A percentile compares a stretch with the other conserved stretches of the same genome.
phyloP scores from a whole-genome alignment of 2,797 vertebrate genomes.

The Gobio occitaniae region DNA sequence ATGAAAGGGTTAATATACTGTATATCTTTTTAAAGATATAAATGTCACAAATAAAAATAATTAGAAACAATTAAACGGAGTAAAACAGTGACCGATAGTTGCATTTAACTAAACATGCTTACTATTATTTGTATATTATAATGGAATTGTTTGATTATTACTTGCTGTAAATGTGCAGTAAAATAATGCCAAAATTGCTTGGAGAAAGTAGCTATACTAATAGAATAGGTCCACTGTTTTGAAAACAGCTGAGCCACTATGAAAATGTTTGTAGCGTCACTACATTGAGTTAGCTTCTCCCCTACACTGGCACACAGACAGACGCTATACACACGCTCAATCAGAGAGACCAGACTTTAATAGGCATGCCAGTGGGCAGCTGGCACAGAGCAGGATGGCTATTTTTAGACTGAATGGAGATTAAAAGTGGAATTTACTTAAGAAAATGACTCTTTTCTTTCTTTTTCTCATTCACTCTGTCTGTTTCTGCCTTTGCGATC shows the following conservation, averaged over 20 bases:
- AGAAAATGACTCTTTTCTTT: constrained; percentile 57
- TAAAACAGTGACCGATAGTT: no score
- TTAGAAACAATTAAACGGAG: background rate
- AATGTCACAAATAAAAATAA: background rate
- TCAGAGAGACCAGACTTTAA: constrained; percentile 77
- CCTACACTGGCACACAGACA: constrained; percentile 27
- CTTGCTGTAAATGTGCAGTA: background rate
- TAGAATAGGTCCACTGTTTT: background rate
- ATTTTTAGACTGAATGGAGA: constrained; percentile 78
- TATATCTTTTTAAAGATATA: constrained; percentile 1
- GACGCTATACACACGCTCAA: constrained; percentile 37
- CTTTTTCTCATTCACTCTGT: constrained; percentile 18
- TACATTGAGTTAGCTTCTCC: constrained; percentile 7
- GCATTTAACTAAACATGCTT: no score
- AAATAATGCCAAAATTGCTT: background rate
- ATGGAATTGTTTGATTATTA: background rate
- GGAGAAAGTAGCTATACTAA: background rate
- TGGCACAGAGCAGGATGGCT: constrained; percentile 65
- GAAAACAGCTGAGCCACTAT: background rate
- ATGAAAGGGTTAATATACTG: background rate
- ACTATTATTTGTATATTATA: background rate
- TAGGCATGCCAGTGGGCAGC: constrained; percentile 76
- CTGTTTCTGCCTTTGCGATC: constrained; percentile 69
- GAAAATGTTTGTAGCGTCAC: background rate
- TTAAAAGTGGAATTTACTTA: constrained; percentile 77